Conservation (phyloP, 2,888 invertebrate species). For the Agriopis leucophaearia region DNA sequence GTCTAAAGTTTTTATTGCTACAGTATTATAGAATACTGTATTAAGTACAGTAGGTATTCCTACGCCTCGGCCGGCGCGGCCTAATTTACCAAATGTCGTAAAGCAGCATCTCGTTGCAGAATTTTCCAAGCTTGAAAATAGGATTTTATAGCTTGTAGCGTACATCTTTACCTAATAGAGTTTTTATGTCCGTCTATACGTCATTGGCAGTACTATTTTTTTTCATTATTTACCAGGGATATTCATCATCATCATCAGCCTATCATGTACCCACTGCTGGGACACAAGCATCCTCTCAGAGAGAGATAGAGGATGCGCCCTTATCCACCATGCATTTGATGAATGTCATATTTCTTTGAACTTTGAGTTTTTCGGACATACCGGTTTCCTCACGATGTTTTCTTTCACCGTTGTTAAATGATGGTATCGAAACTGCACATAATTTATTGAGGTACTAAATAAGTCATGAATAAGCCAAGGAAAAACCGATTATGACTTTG, state of each 20-base stretch:
- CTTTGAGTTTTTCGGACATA: no score
- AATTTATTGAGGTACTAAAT: no score
- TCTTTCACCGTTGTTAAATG: no score
- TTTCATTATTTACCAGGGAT: neutral
- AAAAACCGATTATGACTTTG: no score
- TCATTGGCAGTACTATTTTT: conserved; percentile 14
- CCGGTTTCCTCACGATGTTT: no score
- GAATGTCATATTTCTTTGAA: no score
- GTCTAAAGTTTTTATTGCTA: conserved; percentile 30
- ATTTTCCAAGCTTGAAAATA: conserved; percentile 54
- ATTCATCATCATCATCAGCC: neutral
- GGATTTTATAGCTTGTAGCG: conserved; percentile 55
- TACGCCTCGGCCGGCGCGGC: conserved; percentile 44
- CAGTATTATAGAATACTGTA: conserved; percentile 42
- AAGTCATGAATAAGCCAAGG: no score
- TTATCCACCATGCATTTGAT: no score
- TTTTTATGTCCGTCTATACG: conserved; percentile 30
- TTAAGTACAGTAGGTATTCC: conserved; percentile 40
- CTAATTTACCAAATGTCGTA: conserved; percentile 57
- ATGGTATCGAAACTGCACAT: no score
- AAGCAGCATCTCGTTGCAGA: conserved; percentile 52
- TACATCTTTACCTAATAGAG: conserved; percentile 51
- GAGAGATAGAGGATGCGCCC: no score
- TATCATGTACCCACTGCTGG: no score
- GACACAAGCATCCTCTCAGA: no score